Percentiles rank a stretch among this genome's conserved stretches.
These are phyloP conservation scores for Drosophila baimaii DNA, from an alignment of 1,140 invertebrate genomes.

Conservation along the genomic window DNA sequence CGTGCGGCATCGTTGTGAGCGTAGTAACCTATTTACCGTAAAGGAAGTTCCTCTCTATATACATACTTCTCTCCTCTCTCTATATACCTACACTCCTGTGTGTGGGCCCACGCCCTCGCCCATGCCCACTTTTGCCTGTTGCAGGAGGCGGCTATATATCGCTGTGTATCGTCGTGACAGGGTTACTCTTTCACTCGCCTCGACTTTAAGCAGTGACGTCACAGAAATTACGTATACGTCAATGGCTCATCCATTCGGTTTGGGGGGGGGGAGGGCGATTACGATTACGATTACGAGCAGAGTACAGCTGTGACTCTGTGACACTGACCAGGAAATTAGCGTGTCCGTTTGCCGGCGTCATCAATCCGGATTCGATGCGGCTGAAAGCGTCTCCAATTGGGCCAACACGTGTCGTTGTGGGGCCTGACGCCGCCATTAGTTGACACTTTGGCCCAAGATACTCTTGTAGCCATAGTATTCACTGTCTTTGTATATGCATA, in stretches of 20 bases:
- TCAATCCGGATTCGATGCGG: slow-evolving; percentile 41
- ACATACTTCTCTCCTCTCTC: not conserved
- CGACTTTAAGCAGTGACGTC: slow-evolving; percentile 46
- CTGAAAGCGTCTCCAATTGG: slow-evolving; percentile 62
- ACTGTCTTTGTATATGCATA: not conserved
- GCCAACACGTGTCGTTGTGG: slow-evolving; percentile 27
- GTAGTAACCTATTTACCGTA: slow-evolving; percentile 80
- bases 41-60: slow-evolving; percentile 1
- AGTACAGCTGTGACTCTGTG: slow-evolving; percentile 32
- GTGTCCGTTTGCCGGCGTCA: slow-evolving; percentile 41
- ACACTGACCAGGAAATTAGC: slow-evolving; percentile 47
- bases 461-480: not conserved
- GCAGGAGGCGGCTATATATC: slow-evolving; percentile 20
- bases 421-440: slow-evolving; percentile 20
- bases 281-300: slow-evolving; percentile 1
- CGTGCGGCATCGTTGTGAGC: slow-evolving; percentile 55
- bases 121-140: slow-evolving; percentile 39
- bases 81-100: slow-evolving; percentile 6
- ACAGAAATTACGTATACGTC: slow-evolving; percentile 55
- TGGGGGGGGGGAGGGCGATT: not conserved
- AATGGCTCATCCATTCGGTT: slow-evolving; percentile 10
- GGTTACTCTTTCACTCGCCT: slow-evolving; percentile 13
- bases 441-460: slow-evolving; percentile 12
- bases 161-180: slow-evolving; percentile 24
- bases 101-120: slow-evolving; percentile 6